Base-by-base conservation (phyloP, 2,113 vertebrate genomes). In the Podocnemis expansa region DNA sequence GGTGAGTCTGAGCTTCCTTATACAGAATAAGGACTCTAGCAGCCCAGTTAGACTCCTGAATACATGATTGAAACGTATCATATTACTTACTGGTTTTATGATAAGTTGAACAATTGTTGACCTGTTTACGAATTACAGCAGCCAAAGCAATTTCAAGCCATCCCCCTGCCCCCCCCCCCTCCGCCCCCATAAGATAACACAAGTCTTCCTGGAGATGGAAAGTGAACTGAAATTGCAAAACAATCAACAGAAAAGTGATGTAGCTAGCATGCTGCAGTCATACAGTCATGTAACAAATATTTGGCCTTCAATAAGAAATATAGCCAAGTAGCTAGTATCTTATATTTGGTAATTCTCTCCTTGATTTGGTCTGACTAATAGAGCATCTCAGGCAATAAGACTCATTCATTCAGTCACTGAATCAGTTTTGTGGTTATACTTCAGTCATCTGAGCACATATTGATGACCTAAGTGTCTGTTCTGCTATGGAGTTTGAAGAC, bases 21-120 rank as follows among this genome's bases (percentile, higher is more conserved):
- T 10, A 52, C 41, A 82, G 91, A 89, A 85, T 34, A 2, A 9
- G 88, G 93, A 78, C 83, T 75, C 89, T 4, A 6, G 38, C 63
- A 45, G 73, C 4, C 41, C 63, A 89, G 56, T 41, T 93, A n/a
- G n/a, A 94, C 82, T 75, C 17, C 95, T 93, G 82, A 89, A 94
- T 93, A 91, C 88, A 45, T 86, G 73, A 63, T 87, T 80, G 87
- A 93, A 85, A 96, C 84, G 82, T 94, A 27, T 96, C n/a, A 78
- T 84, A 84, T 93, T n/a, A 91, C 95, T 88, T 91, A 90, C 80
- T 96, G 80, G 45, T 27, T 94, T 84, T 94, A 87, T 95, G 82
- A 21, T 91, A 93, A 2, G 1, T 27, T 89, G 88, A 89, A 94
- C 87, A 95, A 90, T 82, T 87, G 70, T 90, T 52, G 6, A 10